These are phyloP conservation scores for Matsumurasca onukii DNA, from an alignment of 1,140 invertebrate species.

Conservation along the genomic window DNA sequence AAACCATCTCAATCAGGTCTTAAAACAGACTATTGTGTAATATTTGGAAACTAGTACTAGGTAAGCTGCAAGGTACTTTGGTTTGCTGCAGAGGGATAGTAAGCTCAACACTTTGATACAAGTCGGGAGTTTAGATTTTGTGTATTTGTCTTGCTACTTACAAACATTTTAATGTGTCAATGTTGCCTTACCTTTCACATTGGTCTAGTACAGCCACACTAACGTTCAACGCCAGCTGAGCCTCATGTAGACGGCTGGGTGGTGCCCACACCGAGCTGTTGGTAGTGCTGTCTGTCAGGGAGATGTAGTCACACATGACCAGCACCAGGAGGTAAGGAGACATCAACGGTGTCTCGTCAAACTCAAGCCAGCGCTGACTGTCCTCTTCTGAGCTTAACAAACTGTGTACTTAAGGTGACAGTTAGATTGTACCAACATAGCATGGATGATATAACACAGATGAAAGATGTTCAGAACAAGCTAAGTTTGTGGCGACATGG, in stretches of 20 bases:
- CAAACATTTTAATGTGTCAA: not conserved
- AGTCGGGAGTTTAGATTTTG: not conserved
- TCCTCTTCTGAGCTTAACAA: not conserved
- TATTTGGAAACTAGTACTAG: no score
- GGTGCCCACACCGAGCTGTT: constrained; percentile 10
- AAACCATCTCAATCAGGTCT: no score
- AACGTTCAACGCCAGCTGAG: constrained; percentile 9
- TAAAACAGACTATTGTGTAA: no score
- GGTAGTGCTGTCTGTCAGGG: not conserved
- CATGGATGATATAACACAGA: no score
- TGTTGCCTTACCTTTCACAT: not conserved
- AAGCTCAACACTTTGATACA: no score
- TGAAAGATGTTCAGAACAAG: no score
- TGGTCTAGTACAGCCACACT: not conserved
- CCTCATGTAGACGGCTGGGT: not conserved
- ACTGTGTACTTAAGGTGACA: no score
- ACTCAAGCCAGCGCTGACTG: constrained; percentile 8
- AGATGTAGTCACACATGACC: not conserved
- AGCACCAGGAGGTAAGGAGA: constrained; percentile 8
- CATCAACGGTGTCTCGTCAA: constrained; percentile 7
- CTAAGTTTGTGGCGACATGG: no score
- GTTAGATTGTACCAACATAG: no score
- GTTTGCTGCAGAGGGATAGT: no score
- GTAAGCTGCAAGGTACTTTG: no score
- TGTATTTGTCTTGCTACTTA: not conserved